Evolutionary conservation across 2,113 vertebrate species (phyloP).

Genomic region (Haemorhous mexicanus): DNA sequence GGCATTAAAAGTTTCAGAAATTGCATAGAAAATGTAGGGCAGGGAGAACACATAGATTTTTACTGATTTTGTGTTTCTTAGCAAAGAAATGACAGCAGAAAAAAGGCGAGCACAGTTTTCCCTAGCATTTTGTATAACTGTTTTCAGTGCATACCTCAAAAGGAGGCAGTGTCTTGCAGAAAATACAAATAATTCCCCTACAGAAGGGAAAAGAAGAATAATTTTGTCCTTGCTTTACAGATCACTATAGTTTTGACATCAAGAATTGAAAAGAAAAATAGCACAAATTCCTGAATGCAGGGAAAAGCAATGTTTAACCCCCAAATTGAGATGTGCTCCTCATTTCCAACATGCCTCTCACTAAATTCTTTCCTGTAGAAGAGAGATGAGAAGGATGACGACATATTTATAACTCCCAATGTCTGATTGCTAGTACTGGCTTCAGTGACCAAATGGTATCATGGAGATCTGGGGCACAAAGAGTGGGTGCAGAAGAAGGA

Average conservation of each 20-base stretch:
- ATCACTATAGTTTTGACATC: not conserved
- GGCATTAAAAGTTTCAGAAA: slow-evolving; percentile 12
- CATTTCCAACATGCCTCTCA: not conserved
- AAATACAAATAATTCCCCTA: slow-evolving; percentile 8
- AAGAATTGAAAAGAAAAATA: slow-evolving; percentile 3
- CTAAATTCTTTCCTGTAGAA: not conserved
- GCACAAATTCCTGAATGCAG: not conserved
- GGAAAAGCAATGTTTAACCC: not conserved
- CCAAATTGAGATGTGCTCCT: not conserved
- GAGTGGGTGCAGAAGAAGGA: not conserved
- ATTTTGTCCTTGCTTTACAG: not conserved
- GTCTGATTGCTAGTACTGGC: not conserved
- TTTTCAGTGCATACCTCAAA: slow-evolving; percentile 3
- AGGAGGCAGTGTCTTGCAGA: slow-evolving; percentile 1
- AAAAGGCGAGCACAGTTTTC: not conserved
- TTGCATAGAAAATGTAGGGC: not conserved
- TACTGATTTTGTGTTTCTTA: not conserved
- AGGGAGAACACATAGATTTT: not conserved
- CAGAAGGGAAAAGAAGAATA: not conserved
- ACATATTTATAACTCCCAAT: not conserved
- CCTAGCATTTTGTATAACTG: not conserved
- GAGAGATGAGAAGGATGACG: not conserved
- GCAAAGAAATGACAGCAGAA: not conserved
- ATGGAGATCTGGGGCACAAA: not conserved
- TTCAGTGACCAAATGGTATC: not conserved